These are phyloP conservation scores for Stomatorhinus walkeri DNA, from an alignment of 2,797 vertebrate genomes.

Conservation along the genomic window DNA sequence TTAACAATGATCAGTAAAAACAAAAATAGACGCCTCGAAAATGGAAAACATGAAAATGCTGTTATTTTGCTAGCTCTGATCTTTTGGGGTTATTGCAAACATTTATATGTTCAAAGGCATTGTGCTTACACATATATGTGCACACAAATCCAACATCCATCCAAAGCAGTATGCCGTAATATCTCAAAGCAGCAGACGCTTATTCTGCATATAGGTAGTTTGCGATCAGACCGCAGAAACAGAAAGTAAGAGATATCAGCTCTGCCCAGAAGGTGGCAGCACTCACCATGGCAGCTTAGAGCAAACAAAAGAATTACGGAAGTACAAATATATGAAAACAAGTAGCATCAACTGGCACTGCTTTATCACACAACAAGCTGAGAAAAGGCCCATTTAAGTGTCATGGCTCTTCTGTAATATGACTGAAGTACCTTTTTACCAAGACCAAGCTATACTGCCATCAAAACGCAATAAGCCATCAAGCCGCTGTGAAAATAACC, in stretches of 20 bases:
- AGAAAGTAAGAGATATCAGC: neutral
- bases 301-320: neutral
- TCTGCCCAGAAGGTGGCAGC: neutral
- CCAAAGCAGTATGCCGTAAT: neutral
- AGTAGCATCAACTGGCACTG: neutral
- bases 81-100: neutral
- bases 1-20: neutral
- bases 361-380: neutral
- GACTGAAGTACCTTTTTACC: neutral
- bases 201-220: neutral
- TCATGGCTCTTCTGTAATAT: neutral
- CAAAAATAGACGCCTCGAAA: neutral
- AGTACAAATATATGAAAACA: neutral
- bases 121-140: neutral
- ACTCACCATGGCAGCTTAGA: neutral
- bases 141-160: neutral
- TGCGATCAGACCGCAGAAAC: neutral
- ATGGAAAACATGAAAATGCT: neutral
- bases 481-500: neutral
- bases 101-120: neutral
- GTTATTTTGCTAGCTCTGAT: neutral
- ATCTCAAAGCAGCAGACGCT: neutral
- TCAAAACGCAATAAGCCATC: neutral
- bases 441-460: neutral
- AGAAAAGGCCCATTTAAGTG: neutral